Conservation (phyloP, 2,113 vertebrate genomes). For the Canis aureus region DNA sequence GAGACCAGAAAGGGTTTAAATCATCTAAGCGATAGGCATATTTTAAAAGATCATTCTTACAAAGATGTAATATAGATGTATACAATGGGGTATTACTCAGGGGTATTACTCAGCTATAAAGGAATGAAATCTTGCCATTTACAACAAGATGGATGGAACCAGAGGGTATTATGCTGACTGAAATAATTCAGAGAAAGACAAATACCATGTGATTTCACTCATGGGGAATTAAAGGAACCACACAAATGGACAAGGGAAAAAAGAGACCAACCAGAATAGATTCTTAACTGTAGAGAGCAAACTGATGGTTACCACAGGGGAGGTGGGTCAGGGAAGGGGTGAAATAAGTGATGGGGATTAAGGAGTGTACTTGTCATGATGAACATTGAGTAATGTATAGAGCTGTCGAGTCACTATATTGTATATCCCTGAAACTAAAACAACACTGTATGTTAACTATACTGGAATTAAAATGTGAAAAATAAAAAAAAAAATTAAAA, state of each 20-base stretch:
- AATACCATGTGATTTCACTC: background rate
- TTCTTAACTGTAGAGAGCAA: background rate
- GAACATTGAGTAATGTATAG: background rate
- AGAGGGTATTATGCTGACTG: background rate
- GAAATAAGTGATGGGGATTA: background rate
- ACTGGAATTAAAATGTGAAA: background rate
- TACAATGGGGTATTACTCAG: background rate
- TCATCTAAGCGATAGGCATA: background rate
- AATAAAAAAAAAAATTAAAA: background rate
- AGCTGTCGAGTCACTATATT: background rate
- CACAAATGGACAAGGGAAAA: background rate
- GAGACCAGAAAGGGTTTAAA: slow-evolving; percentile 15
- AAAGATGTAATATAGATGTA: background rate
- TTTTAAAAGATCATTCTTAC: slow-evolving; percentile 8
- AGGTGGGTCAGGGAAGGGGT: background rate
- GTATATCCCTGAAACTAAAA: background rate
- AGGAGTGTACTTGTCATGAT: background rate
- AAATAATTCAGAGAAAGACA: background rate
- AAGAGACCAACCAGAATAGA: background rate
- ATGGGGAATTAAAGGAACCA: background rate
- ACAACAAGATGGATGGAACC: background rate
- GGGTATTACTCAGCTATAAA: background rate
- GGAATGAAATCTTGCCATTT: background rate
- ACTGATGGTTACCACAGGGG: background rate
- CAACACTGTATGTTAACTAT: background rate